A percentile compares a stretch with the other conserved stretches of the same genome.
Evolutionary conservation across 2,797 vertebrate genomes (phyloP).

Genomic region (Acestrorhynchus altus): DNA sequence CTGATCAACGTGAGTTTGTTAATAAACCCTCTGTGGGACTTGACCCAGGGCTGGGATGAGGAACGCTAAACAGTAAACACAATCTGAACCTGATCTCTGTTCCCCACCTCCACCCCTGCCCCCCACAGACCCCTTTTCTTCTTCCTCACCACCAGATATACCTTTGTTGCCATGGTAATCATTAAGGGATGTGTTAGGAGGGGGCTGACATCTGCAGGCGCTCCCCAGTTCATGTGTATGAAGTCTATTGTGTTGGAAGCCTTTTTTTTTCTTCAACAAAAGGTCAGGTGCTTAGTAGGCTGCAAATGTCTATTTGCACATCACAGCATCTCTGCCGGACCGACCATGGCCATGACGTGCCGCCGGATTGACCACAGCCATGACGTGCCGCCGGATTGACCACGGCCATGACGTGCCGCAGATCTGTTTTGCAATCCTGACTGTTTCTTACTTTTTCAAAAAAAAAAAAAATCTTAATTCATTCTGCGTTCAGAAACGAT

Average conservation of each 20-base stretch:
- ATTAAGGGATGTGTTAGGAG: constrained; percentile 51
- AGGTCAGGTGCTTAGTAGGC: constrained; percentile 21
- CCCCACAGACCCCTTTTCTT: not conserved
- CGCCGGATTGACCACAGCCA: not conserved
- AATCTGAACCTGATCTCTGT: too few relatives aligned
- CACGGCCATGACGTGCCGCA: not conserved
- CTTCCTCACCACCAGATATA: constrained; percentile 3
- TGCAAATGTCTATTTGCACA: constrained; percentile 15
- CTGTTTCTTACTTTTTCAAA: not conserved
- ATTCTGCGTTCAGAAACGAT: not conserved
- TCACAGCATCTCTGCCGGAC: not conserved
- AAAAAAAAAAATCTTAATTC: not conserved
- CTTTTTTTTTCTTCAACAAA: constrained; percentile 31
- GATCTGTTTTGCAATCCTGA: constrained; percentile 6
- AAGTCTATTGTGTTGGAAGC: constrained; percentile 41
- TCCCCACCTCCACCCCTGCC: not conserved
- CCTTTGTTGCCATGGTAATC: constrained; percentile 73
- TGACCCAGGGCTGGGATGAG: not conserved
- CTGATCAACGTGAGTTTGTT: not conserved
- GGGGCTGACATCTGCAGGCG: constrained; percentile 28
- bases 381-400: not conserved
- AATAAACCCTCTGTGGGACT: not conserved
- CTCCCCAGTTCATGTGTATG: constrained; percentile 25
- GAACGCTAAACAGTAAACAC: not conserved
- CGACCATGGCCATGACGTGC: not conserved